phyloP scores from a whole-genome alignment of 2,888 invertebrate species.

The Hirtodrosophila trivittata region DNA sequence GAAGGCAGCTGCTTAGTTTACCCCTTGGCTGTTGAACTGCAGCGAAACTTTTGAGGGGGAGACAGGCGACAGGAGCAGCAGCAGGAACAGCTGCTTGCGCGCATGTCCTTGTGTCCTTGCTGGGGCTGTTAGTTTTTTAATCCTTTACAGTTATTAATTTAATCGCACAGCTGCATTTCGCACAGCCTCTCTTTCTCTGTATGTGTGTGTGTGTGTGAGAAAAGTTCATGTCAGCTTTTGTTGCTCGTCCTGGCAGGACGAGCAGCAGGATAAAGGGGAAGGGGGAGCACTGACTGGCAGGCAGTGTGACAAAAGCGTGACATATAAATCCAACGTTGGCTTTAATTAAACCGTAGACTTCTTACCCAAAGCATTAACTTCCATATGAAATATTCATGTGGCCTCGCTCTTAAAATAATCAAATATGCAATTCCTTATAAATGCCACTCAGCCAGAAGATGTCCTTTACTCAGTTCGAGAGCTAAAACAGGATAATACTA shows the following conservation, averaged over 20 bases:
- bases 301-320: constrained; percentile 59
- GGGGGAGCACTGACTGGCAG: constrained; percentile 15
- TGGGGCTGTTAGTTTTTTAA: constrained; percentile 71
- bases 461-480: too few species aligned
- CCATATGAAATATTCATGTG: constrained; percentile 53
- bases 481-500: too few species aligned
- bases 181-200: constrained; percentile 7
- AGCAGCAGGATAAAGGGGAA: background rate
- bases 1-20: constrained; percentile 43
- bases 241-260: constrained; percentile 1
- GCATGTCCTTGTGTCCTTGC: constrained; percentile 74
- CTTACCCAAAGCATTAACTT: constrained; percentile 41
- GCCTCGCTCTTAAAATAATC: constrained; percentile 17
- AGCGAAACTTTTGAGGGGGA: constrained; percentile 46
- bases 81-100: constrained; percentile 40
- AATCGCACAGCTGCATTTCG: constrained; percentile 74
- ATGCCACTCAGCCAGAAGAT: too few species aligned
- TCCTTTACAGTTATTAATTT: constrained; percentile 78
- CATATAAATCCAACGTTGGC: constrained; percentile 61
- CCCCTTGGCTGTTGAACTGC: constrained; percentile 30
- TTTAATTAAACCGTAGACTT: constrained; percentile 68
- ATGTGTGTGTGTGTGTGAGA: background rate
- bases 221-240: constrained; percentile 47
- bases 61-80: constrained; percentile 6
- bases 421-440: constrained; percentile 20